Evolutionary conservation across 2,888 invertebrate species (phyloP), one percentile per base, ranked within the genome.

Genomic region (Lamellibrachia satsuma): DNA sequence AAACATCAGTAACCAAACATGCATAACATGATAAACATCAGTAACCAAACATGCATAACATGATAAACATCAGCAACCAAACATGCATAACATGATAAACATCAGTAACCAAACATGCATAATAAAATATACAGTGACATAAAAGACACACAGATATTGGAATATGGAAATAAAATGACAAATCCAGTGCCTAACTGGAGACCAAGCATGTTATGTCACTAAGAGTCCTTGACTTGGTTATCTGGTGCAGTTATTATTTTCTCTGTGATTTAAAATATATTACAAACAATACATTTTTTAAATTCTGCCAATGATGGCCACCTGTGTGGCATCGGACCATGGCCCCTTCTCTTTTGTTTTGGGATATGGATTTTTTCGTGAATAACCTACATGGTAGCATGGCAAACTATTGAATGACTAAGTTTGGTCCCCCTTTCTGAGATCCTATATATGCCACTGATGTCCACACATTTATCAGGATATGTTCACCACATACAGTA

Each of bases 161-260:
- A 90, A 90, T 9, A 9, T 2, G 3, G n/a, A 90, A 15, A 15
- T 60, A 60, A 60, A 60, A 9, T 60, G 22, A 8, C 6, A 4
- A 52, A 11, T n/a, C 22, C 22, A 60, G 39, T 39, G 39, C 39
- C 8, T 22, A 60, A 60, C 60, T 15, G 60, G 22, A 60, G 60
- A 55, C 55, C 7, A 15, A 60, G 11, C 15, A 15, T 60, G 39
- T 11, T 0, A 9, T 11, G 11, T 60, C 22, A 9, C 60, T 15
- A 60, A 15, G 15, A 4, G 22, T 60, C 60, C 11, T 60, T 60
- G 15, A 60, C 4, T 11, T 51, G n/a, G 8, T 91, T 91, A 9
- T 9, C 90, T 57, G 60, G 75, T 52, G 91, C 75, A 92, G n/a
- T 75, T 52, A 92, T 52, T 11, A 52, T 52, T 90, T 90, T 90